Evolutionary conservation across 2,888 invertebrate genomes (phyloP).

Genomic region (Himalopsyche kuldschensis): DNA sequence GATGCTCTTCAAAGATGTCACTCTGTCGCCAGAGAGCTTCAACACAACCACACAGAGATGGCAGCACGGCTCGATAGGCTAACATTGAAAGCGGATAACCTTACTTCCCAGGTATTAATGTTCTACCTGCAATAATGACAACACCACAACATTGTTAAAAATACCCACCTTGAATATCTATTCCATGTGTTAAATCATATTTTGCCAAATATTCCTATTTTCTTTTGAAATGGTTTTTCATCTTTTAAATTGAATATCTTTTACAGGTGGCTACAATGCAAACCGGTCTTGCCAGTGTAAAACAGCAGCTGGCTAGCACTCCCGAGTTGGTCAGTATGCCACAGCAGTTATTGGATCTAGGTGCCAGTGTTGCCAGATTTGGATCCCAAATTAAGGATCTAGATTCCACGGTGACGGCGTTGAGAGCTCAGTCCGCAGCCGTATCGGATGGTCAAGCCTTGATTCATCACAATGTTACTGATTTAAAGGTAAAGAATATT

Average conservation of each 20-base stretch:
- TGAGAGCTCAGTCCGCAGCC: slow-evolving; percentile 52
- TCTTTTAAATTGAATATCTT: background rate
- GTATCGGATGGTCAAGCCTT: slow-evolving; percentile 48
- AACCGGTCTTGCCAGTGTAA: slow-evolving; percentile 57
- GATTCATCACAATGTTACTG: slow-evolving; percentile 45
- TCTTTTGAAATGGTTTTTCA: too few relatives aligned
- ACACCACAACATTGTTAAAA: too few relatives aligned
- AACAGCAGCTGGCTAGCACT: slow-evolving; percentile 61
- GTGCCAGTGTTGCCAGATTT: slow-evolving; percentile 61
- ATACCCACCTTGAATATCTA: too few relatives aligned
- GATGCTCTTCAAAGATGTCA: slow-evolving; percentile 74
- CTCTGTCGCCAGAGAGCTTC: slow-evolving; percentile 67
- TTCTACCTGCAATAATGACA: too few relatives aligned
- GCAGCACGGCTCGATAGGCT: slow-evolving; percentile 61
- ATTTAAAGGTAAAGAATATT: slow-evolving; percentile 43
- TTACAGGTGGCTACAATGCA: slow-evolving; percentile 52
- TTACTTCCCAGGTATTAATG: slow-evolving; percentile 58
- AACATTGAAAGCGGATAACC: slow-evolving; percentile 59
- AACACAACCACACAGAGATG: slow-evolving; percentile 67
- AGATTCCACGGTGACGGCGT: slow-evolving; percentile 50
- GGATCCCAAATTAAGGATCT: slow-evolving; percentile 63
- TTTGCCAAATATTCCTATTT: too few relatives aligned
- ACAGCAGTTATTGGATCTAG: slow-evolving; percentile 57
- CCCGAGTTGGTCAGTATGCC: slow-evolving; percentile 64
- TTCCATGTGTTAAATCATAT: too few relatives aligned